phyloP scores from a whole-genome alignment of 2,888 invertebrate genomes.

The Formica aserva region DNA sequence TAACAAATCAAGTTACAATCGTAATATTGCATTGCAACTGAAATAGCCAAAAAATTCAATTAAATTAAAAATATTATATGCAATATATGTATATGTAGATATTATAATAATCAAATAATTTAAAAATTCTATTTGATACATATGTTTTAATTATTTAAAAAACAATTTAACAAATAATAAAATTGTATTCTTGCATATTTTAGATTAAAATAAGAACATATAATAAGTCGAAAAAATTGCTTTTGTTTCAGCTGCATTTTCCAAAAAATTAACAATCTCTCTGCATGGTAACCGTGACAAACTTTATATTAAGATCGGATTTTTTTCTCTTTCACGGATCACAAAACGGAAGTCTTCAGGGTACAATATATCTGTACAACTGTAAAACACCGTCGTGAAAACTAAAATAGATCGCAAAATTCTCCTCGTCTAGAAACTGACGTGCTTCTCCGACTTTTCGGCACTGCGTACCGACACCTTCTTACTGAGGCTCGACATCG shows the following conservation, averaged over 20 bases:
- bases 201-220: not conserved
- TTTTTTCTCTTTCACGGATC: not conserved
- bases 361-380: not conserved
- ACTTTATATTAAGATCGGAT: not conserved
- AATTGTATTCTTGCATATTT: not conserved
- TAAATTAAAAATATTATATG: conserved; percentile 1
- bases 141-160: not conserved
- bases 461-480: conserved; percentile 78
- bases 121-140: not conserved
- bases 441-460: conserved; percentile 83
- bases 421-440: conserved; percentile 80
- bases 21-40: not conserved
- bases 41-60: not conserved
- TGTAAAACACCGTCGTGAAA: conserved; percentile 28
- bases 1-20: not conserved
- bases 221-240: not conserved
- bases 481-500: conserved; percentile 74
- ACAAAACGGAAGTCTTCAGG: not conserved
- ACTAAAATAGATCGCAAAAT: conserved; percentile 1
- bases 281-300: not conserved
- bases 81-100: not conserved
- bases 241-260: not conserved
- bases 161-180: not conserved
- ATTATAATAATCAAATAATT: not conserved
- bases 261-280: not conserved